phyloP scores from a whole-genome alignment of 2,888 invertebrate species.

The Caenorhabditis virilis region DNA sequence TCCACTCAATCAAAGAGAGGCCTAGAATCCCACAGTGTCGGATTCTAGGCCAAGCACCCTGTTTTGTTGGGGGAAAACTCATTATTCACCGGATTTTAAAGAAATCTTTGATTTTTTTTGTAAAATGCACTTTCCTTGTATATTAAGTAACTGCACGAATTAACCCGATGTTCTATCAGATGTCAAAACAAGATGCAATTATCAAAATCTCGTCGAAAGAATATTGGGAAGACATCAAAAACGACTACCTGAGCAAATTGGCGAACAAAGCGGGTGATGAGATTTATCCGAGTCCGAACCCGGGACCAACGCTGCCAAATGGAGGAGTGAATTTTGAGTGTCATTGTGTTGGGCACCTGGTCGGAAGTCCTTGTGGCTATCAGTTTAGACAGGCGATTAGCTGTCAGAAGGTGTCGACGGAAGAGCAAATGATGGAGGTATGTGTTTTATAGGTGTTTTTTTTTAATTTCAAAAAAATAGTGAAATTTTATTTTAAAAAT shows the following conservation, averaged over 20 bases:
- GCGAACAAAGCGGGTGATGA: constrained; percentile 38
- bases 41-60: too few relatives aligned
- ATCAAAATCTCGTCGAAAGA: constrained; percentile 14
- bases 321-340: constrained; percentile 67
- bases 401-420: constrained; percentile 58
- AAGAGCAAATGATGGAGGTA: constrained; percentile 52
- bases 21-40: too few relatives aligned
- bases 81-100: too few relatives aligned
- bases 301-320: constrained; percentile 62
- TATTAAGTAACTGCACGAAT: too few relatives aligned
- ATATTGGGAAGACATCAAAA: constrained; percentile 28
- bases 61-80: too few relatives aligned
- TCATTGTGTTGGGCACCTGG: constrained; percentile 65
- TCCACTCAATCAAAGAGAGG: too few relatives aligned
- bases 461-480: too few relatives aligned
- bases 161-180: too few relatives aligned
- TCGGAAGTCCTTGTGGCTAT: constrained; percentile 65
- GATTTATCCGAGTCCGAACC: constrained; percentile 59
- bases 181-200: neutral
- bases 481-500: too few relatives aligned
- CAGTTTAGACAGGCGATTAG: constrained; percentile 61
- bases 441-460: neutral
- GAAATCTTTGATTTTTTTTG: too few relatives aligned
- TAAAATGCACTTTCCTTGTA: too few relatives aligned
- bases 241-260: constrained; percentile 10